Evolutionary conservation across 1,140 invertebrate species (phyloP).

Genomic region (Eulimnadia texana): DNA sequence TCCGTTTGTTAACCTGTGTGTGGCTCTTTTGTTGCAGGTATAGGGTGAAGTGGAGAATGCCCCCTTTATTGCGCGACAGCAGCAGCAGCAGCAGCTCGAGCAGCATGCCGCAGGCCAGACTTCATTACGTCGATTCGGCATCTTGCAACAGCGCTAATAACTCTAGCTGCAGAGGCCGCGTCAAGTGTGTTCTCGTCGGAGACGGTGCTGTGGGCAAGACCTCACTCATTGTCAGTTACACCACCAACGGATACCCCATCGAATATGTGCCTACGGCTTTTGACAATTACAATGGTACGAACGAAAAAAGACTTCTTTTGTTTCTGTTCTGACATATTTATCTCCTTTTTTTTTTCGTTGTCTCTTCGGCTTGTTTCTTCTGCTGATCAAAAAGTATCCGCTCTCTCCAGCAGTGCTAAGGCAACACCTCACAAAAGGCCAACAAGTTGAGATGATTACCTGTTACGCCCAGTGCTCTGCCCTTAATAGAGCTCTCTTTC

Average conservation of each 20-base stretch:
- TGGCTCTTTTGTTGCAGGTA: no score
- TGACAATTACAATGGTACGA: conserved; percentile 77
- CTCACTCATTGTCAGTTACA: conserved; percentile 79
- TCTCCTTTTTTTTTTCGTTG: no score
- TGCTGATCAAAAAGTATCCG: no score
- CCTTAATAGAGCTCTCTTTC: no score
- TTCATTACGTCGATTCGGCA: background rate
- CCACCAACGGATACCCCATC: conserved; percentile 78
- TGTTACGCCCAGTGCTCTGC: no score
- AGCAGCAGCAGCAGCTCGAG: conserved; percentile 5
- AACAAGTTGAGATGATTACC: no score
- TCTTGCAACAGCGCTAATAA: conserved; percentile 9
- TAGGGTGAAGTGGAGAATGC: conserved; percentile 1
- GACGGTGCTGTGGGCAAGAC: conserved; percentile 86
- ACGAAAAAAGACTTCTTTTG: conserved; percentile 18
- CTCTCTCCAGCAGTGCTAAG: no score
- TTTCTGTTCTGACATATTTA: no score
- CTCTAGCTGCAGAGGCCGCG: conserved; percentile 9
- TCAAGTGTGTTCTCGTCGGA: conserved; percentile 84
- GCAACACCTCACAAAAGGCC: no score
- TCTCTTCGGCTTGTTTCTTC: no score
- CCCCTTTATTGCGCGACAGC: conserved; percentile 11
- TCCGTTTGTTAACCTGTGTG: no score
- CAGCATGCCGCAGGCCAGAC: conserved; percentile 6
- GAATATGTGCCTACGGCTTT: conserved; percentile 82